phyloP scores from a whole-genome alignment of 1,140 invertebrate species.

The Drosophila eugracilis region DNA sequence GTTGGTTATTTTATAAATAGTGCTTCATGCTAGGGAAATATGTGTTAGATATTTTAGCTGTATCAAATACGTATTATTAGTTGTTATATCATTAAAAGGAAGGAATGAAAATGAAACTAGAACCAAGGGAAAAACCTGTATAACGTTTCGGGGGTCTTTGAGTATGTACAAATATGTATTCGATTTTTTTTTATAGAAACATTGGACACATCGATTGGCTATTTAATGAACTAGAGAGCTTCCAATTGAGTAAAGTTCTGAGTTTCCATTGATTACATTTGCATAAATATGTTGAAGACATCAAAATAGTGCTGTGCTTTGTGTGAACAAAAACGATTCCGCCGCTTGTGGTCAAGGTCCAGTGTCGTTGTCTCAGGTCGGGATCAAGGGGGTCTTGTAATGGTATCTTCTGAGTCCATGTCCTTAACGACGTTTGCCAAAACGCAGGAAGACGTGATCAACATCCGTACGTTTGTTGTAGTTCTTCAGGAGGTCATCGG shows the following conservation, averaged over 20 bases:
- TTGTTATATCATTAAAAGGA: constrained; percentile 20
- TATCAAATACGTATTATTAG: constrained; percentile 21
- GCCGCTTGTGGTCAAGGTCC: constrained; percentile 54
- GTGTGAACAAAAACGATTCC: constrained; percentile 46
- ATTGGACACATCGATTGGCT: constrained; percentile 55
- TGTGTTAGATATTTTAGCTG: constrained; percentile 19
- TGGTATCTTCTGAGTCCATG: background rate
- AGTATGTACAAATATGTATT: constrained; percentile 56
- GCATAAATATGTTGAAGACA: constrained; percentile 54
- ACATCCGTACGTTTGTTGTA: constrained; percentile 90
- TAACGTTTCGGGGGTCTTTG: constrained; percentile 65
- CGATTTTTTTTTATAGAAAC: constrained; percentile 38
- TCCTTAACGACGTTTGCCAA: constrained; percentile 87
- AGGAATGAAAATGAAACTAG: constrained; percentile 2
- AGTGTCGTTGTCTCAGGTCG: constrained; percentile 18
- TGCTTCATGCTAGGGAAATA: constrained; percentile 72
- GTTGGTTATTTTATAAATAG: constrained; percentile 38
- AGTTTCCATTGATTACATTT: constrained; percentile 42
- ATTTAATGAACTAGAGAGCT: constrained; percentile 77
- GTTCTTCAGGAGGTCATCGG: constrained; percentile 75
- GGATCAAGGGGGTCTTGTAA: background rate
- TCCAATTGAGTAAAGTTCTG: constrained; percentile 63
- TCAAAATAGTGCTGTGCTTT: constrained; percentile 43
- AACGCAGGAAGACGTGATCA: constrained; percentile 91
- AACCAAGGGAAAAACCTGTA: constrained; percentile 44